These are phyloP conservation scores for Denticeps clupeoides DNA, from an alignment of 2,797 vertebrate species.

Conservation along the genomic window DNA sequence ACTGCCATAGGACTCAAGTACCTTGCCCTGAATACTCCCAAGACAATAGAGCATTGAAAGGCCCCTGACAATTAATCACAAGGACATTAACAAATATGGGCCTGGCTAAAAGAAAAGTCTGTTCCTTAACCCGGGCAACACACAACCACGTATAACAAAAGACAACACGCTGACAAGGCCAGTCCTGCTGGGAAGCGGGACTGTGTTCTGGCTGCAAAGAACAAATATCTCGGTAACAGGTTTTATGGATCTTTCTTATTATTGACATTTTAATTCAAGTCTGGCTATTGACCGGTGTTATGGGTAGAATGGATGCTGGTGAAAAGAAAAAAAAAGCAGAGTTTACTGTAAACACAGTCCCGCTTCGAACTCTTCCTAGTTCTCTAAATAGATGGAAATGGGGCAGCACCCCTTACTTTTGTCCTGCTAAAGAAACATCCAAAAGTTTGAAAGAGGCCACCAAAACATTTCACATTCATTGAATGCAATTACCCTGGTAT, in stretches of 20 bases:
- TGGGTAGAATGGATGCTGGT: constrained; percentile 4
- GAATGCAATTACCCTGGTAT: constrained; percentile 49
- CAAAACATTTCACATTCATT: constrained; percentile 63
- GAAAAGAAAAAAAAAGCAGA: constrained; percentile 18
- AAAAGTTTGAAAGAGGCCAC: constrained; percentile 46
- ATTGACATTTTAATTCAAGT: constrained; percentile 20
- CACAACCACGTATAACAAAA: constrained; percentile 28
- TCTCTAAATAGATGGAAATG: constrained; percentile 58
- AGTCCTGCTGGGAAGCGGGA: constrained; percentile 21
- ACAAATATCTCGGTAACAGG: no score
- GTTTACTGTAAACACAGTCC: constrained; percentile 57
- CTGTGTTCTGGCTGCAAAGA: no score
- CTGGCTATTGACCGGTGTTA: constrained; percentile 6
- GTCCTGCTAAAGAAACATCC: constrained; percentile 38
- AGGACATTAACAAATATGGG: constrained; percentile 56
- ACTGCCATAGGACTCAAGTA: constrained; percentile 24
- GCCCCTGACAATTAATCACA: constrained; percentile 51
- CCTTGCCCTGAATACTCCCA: no score
- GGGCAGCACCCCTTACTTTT: constrained; percentile 49
- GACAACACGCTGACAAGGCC: constrained; percentile 15
- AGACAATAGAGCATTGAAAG: constrained; percentile 52
- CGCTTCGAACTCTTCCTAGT: constrained; percentile 39
- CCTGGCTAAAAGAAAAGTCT: neutral
- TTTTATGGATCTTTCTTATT: constrained; percentile 9
- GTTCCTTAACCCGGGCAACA: constrained; percentile 35